phyloP scores from a whole-genome alignment of 2,888 invertebrate species.

The Yponomeuta malinellus region DNA sequence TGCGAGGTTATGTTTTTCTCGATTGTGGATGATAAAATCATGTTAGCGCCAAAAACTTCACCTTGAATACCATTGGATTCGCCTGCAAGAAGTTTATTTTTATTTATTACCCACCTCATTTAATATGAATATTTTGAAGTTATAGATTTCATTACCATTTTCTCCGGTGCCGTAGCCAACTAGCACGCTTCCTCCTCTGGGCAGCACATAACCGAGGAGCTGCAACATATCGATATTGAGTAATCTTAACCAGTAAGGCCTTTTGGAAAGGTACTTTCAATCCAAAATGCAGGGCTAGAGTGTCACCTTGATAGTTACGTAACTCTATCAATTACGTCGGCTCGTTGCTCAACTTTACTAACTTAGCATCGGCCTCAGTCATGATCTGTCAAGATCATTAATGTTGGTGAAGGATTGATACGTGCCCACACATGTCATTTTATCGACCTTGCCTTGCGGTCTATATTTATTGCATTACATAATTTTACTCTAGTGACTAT shows the following conservation, averaged over 20 bases:
- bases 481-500: not conserved
- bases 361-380: not conserved
- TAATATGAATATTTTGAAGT: not conserved
- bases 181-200: conserved; percentile 78
- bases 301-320: not conserved
- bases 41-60: conserved; percentile 79
- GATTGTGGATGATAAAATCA: conserved; percentile 76
- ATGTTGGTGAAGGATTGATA: not conserved
- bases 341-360: not conserved
- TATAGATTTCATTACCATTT: conserved; percentile 60
- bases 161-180: conserved; percentile 83
- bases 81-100: conserved; percentile 41
- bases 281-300: not conserved
- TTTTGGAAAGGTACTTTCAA: too few relatives aligned
- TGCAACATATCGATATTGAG: conserved; percentile 42
- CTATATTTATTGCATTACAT: not conserved
- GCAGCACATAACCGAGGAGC: conserved; percentile 72
- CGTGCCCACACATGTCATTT: not conserved
- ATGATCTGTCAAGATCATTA: not conserved
- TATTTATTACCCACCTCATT: not conserved
- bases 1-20: conserved; percentile 51
- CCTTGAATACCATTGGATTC: conserved; percentile 81
- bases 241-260: too few relatives aligned
- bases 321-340: not conserved
- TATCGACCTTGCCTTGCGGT: not conserved